Percentiles rank a stretch among this genome's conserved stretches.
Evolutionary conservation across 2,888 invertebrate genomes (phyloP).

Genomic region (Mythimna loreyi): DNA sequence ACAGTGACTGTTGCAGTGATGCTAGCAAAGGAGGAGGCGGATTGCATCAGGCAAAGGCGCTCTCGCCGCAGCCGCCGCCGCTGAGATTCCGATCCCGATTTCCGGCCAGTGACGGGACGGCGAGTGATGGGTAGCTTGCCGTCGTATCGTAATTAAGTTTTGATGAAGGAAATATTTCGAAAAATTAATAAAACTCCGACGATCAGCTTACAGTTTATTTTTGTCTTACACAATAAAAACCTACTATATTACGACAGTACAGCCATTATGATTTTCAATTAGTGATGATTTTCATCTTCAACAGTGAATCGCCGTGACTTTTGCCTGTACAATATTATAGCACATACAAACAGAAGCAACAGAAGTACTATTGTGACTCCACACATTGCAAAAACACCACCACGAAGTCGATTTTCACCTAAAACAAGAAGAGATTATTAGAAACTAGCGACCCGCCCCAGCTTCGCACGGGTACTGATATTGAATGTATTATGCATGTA

Average conservation of each 20-base stretch:
- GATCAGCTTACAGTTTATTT: background rate
- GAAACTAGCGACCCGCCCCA: too few species aligned
- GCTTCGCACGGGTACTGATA: too few species aligned
- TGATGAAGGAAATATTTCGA: background rate
- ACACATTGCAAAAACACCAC: constrained; percentile 92
- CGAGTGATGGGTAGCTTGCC: background rate
- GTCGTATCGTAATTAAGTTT: background rate
- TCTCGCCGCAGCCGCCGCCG: too few species aligned
- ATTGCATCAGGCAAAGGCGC: too few species aligned
- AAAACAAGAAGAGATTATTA: constrained; percentile 58
- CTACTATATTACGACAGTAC: background rate
- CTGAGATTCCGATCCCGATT: too few species aligned
- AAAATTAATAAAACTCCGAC: background rate
- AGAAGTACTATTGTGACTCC: constrained; percentile 89
- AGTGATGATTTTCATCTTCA: constrained; percentile 68
- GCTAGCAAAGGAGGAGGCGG: too few species aligned
- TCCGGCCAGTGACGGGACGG: too few species aligned
- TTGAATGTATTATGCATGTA: too few species aligned
- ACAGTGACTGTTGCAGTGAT: too few species aligned
- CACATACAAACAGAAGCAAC: constrained; percentile 87
- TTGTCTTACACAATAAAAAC: background rate
- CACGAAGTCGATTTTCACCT: constrained; percentile 88
- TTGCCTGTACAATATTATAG: constrained; percentile 85
- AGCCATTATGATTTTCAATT: background rate
- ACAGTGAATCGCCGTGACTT: constrained; percentile 73